These are phyloP conservation scores for Capreolus pygargus DNA, from an alignment of 2,113 vertebrate species.

Conservation along the genomic window DNA sequence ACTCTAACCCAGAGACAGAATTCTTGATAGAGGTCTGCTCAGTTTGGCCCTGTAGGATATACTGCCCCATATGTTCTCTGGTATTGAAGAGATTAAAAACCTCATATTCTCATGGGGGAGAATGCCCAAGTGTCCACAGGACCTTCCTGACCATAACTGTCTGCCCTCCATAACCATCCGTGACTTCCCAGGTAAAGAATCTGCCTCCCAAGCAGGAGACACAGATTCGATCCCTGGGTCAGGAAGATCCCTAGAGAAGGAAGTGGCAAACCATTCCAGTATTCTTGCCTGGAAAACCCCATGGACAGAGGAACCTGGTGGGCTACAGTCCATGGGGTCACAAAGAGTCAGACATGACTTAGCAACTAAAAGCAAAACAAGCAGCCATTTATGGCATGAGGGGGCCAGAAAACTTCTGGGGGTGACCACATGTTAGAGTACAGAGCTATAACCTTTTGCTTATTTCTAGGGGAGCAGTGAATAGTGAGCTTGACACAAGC, in stretches of 20 bases:
- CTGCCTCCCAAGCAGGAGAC: background rate
- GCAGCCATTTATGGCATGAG: background rate
- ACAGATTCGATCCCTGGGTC: background rate
- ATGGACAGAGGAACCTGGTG: background rate
- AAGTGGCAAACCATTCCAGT: background rate
- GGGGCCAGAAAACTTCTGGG: background rate
- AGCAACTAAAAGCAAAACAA: background rate
- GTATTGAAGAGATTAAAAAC: background rate
- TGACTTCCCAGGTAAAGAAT: background rate
- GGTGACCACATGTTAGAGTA: background rate
- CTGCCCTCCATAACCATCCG: background rate
- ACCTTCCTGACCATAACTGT: background rate
- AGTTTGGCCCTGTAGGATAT: background rate
- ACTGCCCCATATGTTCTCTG: background rate
- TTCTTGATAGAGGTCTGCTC: background rate
- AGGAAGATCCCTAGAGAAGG: background rate
- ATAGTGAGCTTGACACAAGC: background rate
- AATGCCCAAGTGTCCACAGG: background rate
- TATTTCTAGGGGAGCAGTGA: background rate
- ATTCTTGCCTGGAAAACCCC: background rate
- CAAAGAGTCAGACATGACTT: background rate
- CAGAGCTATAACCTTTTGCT: background rate
- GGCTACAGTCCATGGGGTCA: background rate
- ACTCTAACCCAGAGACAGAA: background rate
- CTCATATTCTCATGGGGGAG: accelerated